Percentiles rank a stretch among this genome's conserved stretches.
Evolutionary conservation across 1,140 invertebrate genomes (phyloP).

Genomic region (Bombus affinis): DNA sequence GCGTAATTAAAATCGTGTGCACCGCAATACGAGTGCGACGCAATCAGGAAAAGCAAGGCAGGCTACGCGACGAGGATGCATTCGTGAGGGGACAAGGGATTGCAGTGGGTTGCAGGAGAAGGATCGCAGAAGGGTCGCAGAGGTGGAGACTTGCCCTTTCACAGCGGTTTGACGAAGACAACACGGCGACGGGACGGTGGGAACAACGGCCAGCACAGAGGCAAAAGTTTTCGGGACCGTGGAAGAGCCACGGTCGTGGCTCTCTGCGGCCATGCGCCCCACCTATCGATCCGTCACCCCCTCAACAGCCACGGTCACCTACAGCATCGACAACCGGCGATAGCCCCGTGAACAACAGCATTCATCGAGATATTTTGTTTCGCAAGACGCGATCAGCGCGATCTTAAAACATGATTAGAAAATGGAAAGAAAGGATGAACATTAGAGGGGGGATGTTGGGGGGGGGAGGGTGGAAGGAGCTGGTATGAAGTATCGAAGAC

Average conservation of each 20-base stretch:
- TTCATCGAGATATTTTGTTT: slow-evolving; percentile 69
- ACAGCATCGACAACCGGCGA: slow-evolving; percentile 42
- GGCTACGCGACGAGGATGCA: neutral
- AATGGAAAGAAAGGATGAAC: neutral
- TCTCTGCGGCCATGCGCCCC: slow-evolving; percentile 73
- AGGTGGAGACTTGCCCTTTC: neutral
- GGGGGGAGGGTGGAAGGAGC: neutral
- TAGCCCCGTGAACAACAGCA: slow-evolving; percentile 60
- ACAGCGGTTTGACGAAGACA: neutral
- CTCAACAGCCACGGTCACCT: slow-evolving; percentile 21
- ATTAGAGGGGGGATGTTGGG: neutral
- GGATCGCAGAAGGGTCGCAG: neutral
- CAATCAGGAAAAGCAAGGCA: neutral
- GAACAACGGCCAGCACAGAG: neutral
- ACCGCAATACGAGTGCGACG: neutral
- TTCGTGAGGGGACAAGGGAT: too few relatives aligned
- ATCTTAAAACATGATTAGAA: neutral
- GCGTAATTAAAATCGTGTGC: slow-evolving; percentile 36
- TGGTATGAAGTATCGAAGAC: too few relatives aligned
- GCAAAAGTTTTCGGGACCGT: slow-evolving; percentile 67
- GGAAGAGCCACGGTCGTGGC: slow-evolving; percentile 54
- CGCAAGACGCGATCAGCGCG: slow-evolving; percentile 56
- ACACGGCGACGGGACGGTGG: neutral
- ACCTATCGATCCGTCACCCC: slow-evolving; percentile 71
- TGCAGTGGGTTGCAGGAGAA: neutral